Evolutionary conservation across 2,888 invertebrate species (phyloP).

Genomic region (Ennomos erosarius): DNA sequence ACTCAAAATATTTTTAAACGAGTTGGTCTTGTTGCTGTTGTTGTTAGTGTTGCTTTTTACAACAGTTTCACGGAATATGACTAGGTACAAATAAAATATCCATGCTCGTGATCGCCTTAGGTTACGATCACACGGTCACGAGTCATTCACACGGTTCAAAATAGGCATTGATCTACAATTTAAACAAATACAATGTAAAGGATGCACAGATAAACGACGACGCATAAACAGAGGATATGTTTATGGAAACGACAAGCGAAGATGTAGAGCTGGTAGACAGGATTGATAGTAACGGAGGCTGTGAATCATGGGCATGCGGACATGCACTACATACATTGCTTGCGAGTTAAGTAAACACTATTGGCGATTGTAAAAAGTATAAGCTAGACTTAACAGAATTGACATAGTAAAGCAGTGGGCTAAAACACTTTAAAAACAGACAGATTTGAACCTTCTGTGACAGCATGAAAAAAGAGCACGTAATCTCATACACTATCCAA

Average conservation of each 20-base stretch:
- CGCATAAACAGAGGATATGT: slow-evolving; percentile 11
- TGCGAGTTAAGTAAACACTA: neutral
- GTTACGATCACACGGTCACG: neutral
- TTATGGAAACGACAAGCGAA: slow-evolving; percentile 38
- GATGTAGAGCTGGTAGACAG: slow-evolving; percentile 34
- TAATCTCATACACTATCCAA: no score
- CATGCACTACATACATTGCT: neutral
- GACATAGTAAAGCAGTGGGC: no score
- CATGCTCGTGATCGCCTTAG: slow-evolving; percentile 2
- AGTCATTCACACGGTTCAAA: slow-evolving; percentile 1
- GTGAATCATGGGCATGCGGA: slow-evolving; percentile 47
- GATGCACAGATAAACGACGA: neutral
- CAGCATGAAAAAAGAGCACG: no score
- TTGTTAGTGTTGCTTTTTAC: no score
- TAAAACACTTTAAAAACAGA: no score
- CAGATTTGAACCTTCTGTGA: no score
- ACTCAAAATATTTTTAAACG: no score
- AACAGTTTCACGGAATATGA: neutral
- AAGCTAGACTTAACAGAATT: neutral
- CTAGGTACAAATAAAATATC: slow-evolving; percentile 5
- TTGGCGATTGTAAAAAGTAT: neutral
- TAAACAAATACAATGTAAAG: slow-evolving; percentile 14
- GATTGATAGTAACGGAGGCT: slow-evolving; percentile 48
- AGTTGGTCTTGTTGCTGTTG: no score
- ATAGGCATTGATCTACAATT: slow-evolving; percentile 1